A percentile compares a stretch with the other conserved stretches of the same genome.
Conservation (phyloP, 2,113 vertebrate genomes). For the Progne subis region DNA sequence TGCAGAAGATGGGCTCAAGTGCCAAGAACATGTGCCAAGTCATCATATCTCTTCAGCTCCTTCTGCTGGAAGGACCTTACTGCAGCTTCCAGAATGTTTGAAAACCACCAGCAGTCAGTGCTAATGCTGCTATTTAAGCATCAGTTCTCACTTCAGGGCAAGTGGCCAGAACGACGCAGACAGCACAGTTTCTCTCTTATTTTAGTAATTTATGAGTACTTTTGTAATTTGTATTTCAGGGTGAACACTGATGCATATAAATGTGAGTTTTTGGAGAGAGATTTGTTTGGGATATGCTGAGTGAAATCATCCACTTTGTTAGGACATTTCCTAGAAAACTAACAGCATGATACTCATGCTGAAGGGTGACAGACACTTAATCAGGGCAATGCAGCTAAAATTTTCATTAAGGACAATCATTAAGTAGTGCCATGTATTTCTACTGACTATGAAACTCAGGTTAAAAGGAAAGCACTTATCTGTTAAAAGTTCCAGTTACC, state of each 20-base stretch:
- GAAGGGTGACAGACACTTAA: not conserved
- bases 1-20: not conserved
- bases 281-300: not conserved
- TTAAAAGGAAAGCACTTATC: not conserved
- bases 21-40: not conserved
- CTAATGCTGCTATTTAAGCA: slow-evolving; percentile 16
- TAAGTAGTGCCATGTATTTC: not conserved
- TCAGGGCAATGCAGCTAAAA: not conserved
- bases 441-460: not conserved
- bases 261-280: not conserved
- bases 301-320: not conserved
- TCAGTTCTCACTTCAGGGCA: slow-evolving; percentile 7
- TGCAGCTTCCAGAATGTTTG: not conserved
- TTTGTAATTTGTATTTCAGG: slow-evolving; percentile 33
- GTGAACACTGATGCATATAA: not conserved
- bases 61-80: slow-evolving; percentile 4
- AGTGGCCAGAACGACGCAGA: slow-evolving; percentile 28
- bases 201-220: slow-evolving; percentile 36
- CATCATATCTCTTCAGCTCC: not conserved
- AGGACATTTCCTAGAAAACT: slow-evolving; percentile 13
- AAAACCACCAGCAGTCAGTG: not conserved
- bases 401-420: not conserved
- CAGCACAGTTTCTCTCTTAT: slow-evolving; percentile 7
- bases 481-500: not conserved
- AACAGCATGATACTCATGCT: not conserved